Conservation (phyloP, 2,113 vertebrate species). For the Hippoglossus stenolepis region DNA sequence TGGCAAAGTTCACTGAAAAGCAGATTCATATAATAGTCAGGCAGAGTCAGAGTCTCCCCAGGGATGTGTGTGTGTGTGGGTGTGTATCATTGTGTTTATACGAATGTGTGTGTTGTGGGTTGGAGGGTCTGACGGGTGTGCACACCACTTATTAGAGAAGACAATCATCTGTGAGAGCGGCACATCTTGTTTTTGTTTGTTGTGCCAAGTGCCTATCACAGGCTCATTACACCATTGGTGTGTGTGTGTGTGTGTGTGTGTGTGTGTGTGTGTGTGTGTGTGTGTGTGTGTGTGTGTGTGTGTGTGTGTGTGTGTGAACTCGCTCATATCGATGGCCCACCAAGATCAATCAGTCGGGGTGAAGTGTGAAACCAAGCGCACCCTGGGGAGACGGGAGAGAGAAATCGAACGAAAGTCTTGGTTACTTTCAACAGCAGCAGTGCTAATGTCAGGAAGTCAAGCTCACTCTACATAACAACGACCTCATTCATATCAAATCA, state of each 20-base stretch:
- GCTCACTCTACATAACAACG: slow-evolving; percentile 8
- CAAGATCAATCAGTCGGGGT: slow-evolving; percentile 45
- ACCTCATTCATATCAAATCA: neutral
- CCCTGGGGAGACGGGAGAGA: neutral
- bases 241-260: slow-evolving; percentile 1
- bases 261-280: neutral
- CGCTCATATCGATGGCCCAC: slow-evolving; percentile 53
- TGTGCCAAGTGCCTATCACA: slow-evolving; percentile 39
- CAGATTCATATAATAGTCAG: slow-evolving; percentile 43
- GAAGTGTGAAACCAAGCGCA: slow-evolving; percentile 45
- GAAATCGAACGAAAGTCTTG: neutral
- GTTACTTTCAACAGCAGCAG: neutral
- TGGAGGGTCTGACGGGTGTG: slow-evolving; percentile 16
- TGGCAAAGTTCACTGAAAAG: slow-evolving; percentile 55
- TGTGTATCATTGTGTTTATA: neutral
- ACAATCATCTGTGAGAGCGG: slow-evolving; percentile 40
- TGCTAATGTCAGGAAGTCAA: neutral
- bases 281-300: neutral
- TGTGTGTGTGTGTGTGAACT: neutral
- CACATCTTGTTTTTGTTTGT: slow-evolving; percentile 57
- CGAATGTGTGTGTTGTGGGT: slow-evolving; percentile 13
- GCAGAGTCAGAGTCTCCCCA: slow-evolving; percentile 7
- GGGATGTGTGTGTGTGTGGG: neutral
- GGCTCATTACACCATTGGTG: slow-evolving; percentile 47
- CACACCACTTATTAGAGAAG: slow-evolving; percentile 22